Conservation (phyloP, 1,140 invertebrate species). For the Conus betulinus region DNA sequence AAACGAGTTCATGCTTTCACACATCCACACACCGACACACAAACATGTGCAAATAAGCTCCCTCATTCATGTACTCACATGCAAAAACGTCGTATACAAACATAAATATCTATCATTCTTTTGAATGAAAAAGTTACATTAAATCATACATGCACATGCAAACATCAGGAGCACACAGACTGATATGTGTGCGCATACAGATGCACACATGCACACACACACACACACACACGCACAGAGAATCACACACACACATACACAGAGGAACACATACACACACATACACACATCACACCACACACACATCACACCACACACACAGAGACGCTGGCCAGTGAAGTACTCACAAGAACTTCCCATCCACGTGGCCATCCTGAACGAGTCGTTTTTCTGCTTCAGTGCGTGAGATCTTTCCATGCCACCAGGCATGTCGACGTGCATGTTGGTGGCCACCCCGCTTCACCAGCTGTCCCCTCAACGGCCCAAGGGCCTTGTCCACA, state of each 20-base stretch:
- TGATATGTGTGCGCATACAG: not conserved
- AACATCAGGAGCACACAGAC: too few relatives aligned
- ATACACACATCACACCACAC: not conserved
- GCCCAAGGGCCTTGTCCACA: slow-evolving; percentile 58
- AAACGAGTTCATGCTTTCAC: too few relatives aligned
- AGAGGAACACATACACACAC: not conserved
- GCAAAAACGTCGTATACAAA: not conserved
- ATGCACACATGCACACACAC: not conserved
- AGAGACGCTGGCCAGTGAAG: not conserved
- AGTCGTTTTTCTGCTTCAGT: slow-evolving; percentile 69
- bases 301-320: not conserved
- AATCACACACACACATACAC: too few relatives aligned
- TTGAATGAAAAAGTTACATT: not conserved
- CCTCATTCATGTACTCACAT: not conserved
- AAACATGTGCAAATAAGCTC: not conserved
- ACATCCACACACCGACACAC: not conserved
- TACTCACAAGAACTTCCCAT: slow-evolving; percentile 74
- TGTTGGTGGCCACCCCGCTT: slow-evolving; percentile 67
- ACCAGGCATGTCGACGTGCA: slow-evolving; percentile 73
- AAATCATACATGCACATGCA: not conserved
- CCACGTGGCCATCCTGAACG: slow-evolving; percentile 55
- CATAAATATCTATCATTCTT: not conserved
- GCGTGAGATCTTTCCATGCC: slow-evolving; percentile 67
- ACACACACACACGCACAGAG: not conserved
- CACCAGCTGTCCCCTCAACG: slow-evolving; percentile 59